Percentiles rank a stretch among this genome's conserved stretches.
These are phyloP conservation scores for Empidonax alnorum DNA, from an alignment of 2,113 vertebrate species.

Conservation along the genomic window DNA sequence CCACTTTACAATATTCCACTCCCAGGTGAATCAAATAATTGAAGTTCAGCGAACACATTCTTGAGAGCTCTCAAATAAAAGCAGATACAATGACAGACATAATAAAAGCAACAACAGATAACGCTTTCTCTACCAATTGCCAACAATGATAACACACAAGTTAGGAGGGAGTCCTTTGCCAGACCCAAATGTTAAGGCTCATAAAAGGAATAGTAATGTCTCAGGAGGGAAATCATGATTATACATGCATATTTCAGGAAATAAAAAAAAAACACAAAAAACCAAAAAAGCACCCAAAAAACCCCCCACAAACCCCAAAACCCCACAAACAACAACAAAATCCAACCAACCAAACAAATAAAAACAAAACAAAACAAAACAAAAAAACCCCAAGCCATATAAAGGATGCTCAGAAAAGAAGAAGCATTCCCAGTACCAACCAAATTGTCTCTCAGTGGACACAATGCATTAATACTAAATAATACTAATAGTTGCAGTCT, in stretches of 20 bases:
- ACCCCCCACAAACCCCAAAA: no score
- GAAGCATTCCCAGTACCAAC: not conserved
- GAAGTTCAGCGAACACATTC: not conserved
- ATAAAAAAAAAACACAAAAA: not conserved
- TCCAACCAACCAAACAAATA: no score
- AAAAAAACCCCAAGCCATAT: not conserved
- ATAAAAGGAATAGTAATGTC: not conserved
- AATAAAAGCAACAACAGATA: not conserved
- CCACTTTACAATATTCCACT: not conserved
- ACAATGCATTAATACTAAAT: fast-evolving
- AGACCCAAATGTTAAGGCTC: not conserved
- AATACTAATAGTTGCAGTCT: not conserved
- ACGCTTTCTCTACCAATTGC: not conserved
- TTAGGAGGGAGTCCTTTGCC: not conserved
- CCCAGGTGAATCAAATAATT: not conserved
- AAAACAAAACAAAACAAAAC: not conserved
- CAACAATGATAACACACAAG: not conserved
- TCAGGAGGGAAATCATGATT: not conserved
- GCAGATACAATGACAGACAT: not conserved
- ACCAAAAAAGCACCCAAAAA: no score
- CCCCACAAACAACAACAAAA: no score
- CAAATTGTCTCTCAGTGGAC: not conserved
- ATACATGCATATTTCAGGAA: not conserved
- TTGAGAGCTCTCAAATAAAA: not conserved
- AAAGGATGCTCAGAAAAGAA: not conserved